These are phyloP conservation scores for Lepidurus couesii DNA, from an alignment of 1,140 invertebrate species.

Conservation along the genomic window DNA sequence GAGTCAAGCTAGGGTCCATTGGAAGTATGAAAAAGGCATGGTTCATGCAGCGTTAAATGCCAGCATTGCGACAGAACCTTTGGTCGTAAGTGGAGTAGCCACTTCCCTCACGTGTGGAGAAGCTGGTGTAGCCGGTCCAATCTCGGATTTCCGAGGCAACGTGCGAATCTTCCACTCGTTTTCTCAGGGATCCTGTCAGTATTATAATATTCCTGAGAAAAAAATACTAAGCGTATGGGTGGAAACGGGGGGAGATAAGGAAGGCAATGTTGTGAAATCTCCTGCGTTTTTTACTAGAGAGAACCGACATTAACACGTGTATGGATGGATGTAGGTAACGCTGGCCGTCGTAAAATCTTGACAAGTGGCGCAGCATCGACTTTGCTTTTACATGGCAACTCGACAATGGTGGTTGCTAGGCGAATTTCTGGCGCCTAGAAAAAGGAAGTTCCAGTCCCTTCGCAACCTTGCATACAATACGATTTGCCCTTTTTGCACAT, in stretches of 20 bases:
- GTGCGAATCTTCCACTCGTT: neutral
- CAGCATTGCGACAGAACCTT: conserved; percentile 17
- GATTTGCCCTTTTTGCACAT: too few relatives aligned
- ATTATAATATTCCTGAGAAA: neutral
- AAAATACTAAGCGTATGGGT: too few relatives aligned
- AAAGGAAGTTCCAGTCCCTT: neutral
- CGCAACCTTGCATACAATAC: neutral
- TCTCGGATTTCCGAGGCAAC: neutral
- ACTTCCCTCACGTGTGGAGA: conserved; percentile 9
- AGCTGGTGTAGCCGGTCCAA: neutral
- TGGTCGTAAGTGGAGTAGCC: conserved; percentile 4
- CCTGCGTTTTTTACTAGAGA: neutral
- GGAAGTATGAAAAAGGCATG: neutral
- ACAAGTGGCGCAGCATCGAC: neutral
- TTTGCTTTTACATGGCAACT: neutral
- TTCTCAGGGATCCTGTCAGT: neutral
- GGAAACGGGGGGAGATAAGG: neutral
- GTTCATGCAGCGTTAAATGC: neutral
- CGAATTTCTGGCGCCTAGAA: neutral
- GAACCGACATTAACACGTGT: conserved; percentile 13
- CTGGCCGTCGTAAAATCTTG: neutral
- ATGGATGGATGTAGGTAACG: conserved; percentile 1
- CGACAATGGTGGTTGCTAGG: neutral
- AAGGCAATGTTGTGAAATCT: neutral
- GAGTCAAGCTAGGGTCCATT: neutral